Percentiles rank a stretch among this genome's conserved stretches.
Conservation (phyloP, 1,140 invertebrate genomes). For the Epicauta chinensis region DNA sequence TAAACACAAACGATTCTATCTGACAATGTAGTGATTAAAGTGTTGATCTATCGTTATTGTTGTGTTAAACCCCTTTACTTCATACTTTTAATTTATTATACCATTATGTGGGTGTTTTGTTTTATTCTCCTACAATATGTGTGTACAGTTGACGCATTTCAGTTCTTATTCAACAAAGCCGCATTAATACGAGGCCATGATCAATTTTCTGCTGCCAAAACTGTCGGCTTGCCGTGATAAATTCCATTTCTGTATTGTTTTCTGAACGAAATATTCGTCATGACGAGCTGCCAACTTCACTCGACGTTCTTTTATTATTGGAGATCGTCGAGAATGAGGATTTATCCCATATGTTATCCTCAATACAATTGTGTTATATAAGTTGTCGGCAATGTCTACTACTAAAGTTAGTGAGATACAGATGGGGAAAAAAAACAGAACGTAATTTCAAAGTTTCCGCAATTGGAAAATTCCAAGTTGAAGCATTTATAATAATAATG, state of each 20-base stretch:
- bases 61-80: background rate
- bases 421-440: too few relatives aligned
- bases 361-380: conserved; percentile 22
- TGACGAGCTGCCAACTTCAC: conserved; percentile 30
- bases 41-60: background rate
- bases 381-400: conserved; percentile 3
- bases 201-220: conserved; percentile 30
- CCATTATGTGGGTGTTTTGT: background rate
- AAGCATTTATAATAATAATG: too few relatives aligned
- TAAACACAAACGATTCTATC: background rate
- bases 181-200: conserved; percentile 22
- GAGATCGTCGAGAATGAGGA: conserved; percentile 21
- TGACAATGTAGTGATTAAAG: too few relatives aligned
- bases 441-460: too few relatives aligned
- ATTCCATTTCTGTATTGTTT: conserved; percentile 30
- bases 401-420: too few relatives aligned
- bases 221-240: conserved; percentile 28
- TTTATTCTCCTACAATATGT: background rate
- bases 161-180: conserved; percentile 16
- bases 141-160: conserved; percentile 2
- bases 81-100: conserved; percentile 11
- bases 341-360: conserved; percentile 24
- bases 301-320: conserved; percentile 24
- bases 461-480: too few relatives aligned
- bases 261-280: conserved; percentile 28